Evolutionary conservation across 2,113 vertebrate species (phyloP), one percentile per base, ranked within the genome.

Genomic region (Willisornis vidua): DNA sequence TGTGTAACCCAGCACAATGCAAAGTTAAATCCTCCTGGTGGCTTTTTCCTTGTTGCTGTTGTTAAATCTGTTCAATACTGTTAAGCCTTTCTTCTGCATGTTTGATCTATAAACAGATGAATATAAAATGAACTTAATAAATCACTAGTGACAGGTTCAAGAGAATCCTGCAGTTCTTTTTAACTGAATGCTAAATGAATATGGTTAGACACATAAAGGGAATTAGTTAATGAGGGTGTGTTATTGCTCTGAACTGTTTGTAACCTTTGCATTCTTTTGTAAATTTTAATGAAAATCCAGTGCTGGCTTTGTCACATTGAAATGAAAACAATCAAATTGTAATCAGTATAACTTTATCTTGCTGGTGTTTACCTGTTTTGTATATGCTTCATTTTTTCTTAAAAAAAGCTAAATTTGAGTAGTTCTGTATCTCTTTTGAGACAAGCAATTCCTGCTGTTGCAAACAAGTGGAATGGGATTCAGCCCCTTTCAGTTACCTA

Each of bases 91-190:
- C 90, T 91, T 94, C 95, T 91, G 59, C 79, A 61, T 59, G 43
- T 97, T 97, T 98, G 93, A 97, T 98, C 96, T 97, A 97, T 97
- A 98, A 97, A 98, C 94, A 98, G 96, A 97, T 97, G 94, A 98
- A 97, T 98, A 97, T 90, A 97, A 97, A 98, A 98, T 96, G 74
- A 96, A 96, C 81, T 94, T 96, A 97, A 98, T 98, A 98, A 97
- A 98, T 98, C 96, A 97, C 77, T 85, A 81, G 74, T 96, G 97
- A 95, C 97, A 97, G 93, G 73, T 97, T 97, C 91, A 96, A 96
- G 87, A 96, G 65, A 94, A 85, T n/a, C 57, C 71, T 87, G 75
- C 54, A 90, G 86, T 88, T 97, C 83, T 94, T 97, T 92, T 97
- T 90, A 94, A 95, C 75, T 82, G 78, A 91, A 96, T 94, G 65